phyloP scores from a whole-genome alignment of 2,113 vertebrate species.

The Lagopus muta region DNA sequence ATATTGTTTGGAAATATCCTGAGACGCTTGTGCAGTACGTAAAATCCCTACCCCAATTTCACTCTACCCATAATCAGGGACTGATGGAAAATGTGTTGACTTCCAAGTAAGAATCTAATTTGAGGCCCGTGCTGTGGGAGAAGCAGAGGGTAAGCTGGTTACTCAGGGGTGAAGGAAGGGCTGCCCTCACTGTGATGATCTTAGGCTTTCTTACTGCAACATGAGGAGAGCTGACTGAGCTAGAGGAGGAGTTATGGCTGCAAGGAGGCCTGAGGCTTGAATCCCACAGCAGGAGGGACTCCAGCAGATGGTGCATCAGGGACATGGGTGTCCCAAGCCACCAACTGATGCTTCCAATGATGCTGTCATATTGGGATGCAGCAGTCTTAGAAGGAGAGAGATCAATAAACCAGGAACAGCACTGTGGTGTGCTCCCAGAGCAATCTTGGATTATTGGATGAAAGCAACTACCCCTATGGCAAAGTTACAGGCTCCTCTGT shows the following conservation, averaged over 20 bases:
- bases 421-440: rapidly evolving
- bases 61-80: neutral
- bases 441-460: neutral
- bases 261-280: neutral
- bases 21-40: neutral
- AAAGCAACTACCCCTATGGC: neutral
- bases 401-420: neutral
- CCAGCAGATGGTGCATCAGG: neutral
- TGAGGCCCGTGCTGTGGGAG: neutral
- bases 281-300: rapidly evolving
- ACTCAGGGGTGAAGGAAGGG: neutral
- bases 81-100: neutral
- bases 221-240: neutral
- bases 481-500: neutral
- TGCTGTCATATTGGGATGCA: neutral
- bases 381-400: rapidly evolving
- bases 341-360: neutral
- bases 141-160: neutral
- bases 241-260: neutral
- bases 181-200: neutral
- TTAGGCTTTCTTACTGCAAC: neutral
- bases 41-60: neutral
- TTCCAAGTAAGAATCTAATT: neutral
- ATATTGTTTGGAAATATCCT: neutral
- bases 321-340: neutral